Conservation (phyloP, 2,888 invertebrate genomes). For the Mystacides longicornis region DNA sequence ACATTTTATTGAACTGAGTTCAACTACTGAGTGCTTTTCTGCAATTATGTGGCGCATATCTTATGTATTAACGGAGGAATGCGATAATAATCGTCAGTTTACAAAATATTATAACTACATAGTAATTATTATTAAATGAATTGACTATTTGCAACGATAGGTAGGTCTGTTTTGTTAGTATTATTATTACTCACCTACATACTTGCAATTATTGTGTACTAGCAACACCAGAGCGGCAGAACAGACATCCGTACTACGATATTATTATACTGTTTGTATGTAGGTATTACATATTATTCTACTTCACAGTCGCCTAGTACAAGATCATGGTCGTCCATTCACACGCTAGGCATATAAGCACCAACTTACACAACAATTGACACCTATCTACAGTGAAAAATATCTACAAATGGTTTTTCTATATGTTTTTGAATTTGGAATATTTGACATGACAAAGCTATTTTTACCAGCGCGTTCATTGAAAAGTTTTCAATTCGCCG, state of each 20-base stretch:
- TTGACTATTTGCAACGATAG: neutral
- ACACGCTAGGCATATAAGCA: neutral
- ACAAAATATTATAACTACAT: neutral
- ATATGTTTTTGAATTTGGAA: too few species aligned
- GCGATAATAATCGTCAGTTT: neutral
- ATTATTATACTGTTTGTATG: too few species aligned
- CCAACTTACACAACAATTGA: neutral
- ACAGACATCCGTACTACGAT: too few species aligned
- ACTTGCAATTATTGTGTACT: neutral
- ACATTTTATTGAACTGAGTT: too few species aligned
- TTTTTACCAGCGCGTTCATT: too few species aligned
- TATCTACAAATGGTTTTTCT: too few species aligned
- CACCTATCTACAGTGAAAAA: neutral
- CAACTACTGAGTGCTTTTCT: too few species aligned
- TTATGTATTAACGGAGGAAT: neutral
- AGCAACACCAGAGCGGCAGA: too few species aligned
- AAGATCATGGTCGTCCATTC: constrained; percentile 1
- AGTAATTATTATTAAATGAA: neutral
- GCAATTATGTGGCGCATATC: too few species aligned
- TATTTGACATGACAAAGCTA: too few species aligned
- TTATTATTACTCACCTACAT: neutral
- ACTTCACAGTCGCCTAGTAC: neutral
- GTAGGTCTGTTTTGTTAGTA: neutral
- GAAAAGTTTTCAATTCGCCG: too few species aligned
- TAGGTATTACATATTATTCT: neutral